Evolutionary conservation across 2,113 vertebrate species (phyloP).

Genomic region (Platichthys stellatus): DNA sequence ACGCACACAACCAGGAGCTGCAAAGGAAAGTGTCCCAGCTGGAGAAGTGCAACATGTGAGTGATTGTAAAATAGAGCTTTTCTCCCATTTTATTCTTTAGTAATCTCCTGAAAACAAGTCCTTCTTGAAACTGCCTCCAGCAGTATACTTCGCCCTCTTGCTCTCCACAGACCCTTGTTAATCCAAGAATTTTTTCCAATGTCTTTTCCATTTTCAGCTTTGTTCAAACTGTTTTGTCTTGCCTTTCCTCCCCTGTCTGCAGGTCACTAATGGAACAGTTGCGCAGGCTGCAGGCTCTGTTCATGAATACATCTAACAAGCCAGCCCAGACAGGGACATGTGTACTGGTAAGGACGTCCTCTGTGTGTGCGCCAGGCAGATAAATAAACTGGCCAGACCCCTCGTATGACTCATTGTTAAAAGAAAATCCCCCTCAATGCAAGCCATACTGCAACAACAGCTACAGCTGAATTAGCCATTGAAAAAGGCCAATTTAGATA

Average conservation of each 20-base stretch:
- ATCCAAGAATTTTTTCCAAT: slow-evolving; percentile 9
- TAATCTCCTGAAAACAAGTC: slow-evolving; percentile 2
- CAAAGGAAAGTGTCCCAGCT: slow-evolving; percentile 95
- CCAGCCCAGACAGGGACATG: slow-evolving; percentile 91
- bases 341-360: slow-evolving; percentile 78
- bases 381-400: neutral
- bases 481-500: slow-evolving; percentile 14
- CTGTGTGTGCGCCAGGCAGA: neutral
- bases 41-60: slow-evolving; percentile 96
- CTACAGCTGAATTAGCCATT: neutral
- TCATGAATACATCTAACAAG: slow-evolving; percentile 90
- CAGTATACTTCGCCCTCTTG: neutral
- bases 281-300: slow-evolving; percentile 88
- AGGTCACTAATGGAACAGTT: slow-evolving; percentile 94
- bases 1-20: slow-evolving; percentile 92
- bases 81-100: slow-evolving; percentile 8
- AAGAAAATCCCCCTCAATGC: neutral
- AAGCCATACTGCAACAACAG: neutral
- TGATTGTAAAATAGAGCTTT: slow-evolving; percentile 19
- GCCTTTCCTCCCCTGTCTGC: slow-evolving; percentile 2
- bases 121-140: neutral
- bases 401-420: neutral
- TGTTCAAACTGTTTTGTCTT: neutral
- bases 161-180: neutral
- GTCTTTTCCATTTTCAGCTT: neutral